phyloP scores from a whole-genome alignment of 2,113 vertebrate genomes.

The Urocynchramus pylzowi region DNA sequence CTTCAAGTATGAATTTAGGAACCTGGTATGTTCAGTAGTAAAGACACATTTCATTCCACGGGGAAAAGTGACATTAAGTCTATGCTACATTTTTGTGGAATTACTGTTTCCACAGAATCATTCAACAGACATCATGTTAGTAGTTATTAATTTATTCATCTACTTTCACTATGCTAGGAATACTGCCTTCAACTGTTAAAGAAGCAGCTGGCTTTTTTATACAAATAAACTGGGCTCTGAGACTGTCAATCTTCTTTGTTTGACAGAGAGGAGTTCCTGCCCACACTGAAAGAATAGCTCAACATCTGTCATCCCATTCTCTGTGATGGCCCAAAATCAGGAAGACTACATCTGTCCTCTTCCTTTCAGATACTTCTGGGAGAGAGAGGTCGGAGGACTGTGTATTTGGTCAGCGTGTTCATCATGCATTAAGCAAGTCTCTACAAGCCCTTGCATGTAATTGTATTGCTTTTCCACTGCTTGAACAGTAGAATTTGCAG shows the following conservation, averaged over 20 bases:
- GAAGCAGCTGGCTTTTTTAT: slow-evolving; percentile 77
- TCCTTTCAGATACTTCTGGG: slow-evolving; percentile 73
- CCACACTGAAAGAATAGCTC: slow-evolving; percentile 70
- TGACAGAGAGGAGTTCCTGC: slow-evolving; percentile 70
- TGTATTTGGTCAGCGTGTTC: slow-evolving; percentile 56
- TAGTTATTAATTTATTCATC: slow-evolving; percentile 58
- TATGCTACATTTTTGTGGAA: background rate
- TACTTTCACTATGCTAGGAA: slow-evolving; percentile 44
- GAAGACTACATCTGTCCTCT: slow-evolving; percentile 75
- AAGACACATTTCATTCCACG: background rate
- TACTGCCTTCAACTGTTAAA: slow-evolving; percentile 58
- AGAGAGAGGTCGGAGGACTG: slow-evolving; percentile 57
- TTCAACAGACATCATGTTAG: slow-evolving; percentile 36
- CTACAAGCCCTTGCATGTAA: slow-evolving; percentile 58
- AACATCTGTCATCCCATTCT: slow-evolving; percentile 82
- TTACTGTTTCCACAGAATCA: slow-evolving; percentile 31
- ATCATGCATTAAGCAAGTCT: slow-evolving; percentile 51
- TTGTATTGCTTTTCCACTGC: slow-evolving; percentile 45
- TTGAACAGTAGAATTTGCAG: slow-evolving; percentile 51
- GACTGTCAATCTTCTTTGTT: slow-evolving; percentile 77
- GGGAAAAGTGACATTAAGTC: background rate
- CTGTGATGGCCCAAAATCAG: slow-evolving; percentile 68
- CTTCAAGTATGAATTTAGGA: background rate
- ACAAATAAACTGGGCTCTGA: slow-evolving; percentile 72
- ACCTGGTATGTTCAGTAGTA: background rate